Conservation (phyloP, 2,888 invertebrate genomes). For the Byasa hedistus region DNA sequence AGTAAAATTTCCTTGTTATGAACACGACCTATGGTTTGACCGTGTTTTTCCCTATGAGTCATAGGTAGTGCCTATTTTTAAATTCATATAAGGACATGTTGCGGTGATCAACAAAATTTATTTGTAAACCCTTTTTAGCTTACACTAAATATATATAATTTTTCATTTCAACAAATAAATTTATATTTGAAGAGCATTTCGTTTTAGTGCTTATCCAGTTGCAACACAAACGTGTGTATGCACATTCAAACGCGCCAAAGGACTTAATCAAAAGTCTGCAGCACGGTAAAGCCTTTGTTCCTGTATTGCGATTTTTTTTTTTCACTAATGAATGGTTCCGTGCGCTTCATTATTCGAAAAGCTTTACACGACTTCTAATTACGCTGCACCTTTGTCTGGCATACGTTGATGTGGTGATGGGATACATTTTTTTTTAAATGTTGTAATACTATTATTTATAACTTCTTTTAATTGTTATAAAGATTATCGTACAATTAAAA, state of each 20-base stretch:
- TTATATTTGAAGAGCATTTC: not conserved
- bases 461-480: too few species aligned
- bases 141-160: not conserved
- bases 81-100: not conserved
- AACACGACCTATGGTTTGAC: not conserved
- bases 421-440: not conserved
- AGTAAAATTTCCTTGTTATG: not conserved
- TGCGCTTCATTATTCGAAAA: slow-evolving; percentile 16
- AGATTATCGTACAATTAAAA: too few species aligned
- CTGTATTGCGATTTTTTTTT: slow-evolving; percentile 18
- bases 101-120: too few species aligned
- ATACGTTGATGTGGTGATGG: not conserved
- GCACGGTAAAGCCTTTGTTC: slow-evolving; percentile 12
- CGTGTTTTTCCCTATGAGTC: not conserved
- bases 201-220: not conserved
- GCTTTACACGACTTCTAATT: slow-evolving; percentile 11
- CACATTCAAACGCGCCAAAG: slow-evolving; percentile 19
- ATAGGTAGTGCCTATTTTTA: not conserved
- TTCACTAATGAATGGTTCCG: slow-evolving; percentile 8
- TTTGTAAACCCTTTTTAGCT: too few species aligned
- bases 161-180: not conserved
- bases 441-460: not conserved
- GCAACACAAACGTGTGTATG: not conserved
- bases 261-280: slow-evolving; percentile 26
- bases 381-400: not conserved